These are phyloP conservation scores for Yoshiicerus persimilis DNA, from an alignment of 1,140 invertebrate species.

Conservation along the genomic window DNA sequence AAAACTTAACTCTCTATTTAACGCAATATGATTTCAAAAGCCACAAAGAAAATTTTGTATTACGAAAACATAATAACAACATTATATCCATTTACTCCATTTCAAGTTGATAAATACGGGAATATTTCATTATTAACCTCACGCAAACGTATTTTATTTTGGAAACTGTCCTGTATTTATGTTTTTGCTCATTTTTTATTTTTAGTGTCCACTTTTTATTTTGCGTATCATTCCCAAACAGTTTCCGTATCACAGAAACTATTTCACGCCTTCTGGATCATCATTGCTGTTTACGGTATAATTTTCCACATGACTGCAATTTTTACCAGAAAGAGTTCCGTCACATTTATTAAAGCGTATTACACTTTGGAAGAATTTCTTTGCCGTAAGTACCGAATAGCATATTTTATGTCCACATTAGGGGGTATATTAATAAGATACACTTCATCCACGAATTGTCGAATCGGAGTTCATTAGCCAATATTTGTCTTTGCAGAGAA, in stretches of 20 bases:
- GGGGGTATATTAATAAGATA: no score
- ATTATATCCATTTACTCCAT: background rate
- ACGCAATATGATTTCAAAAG: no score
- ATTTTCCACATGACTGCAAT: background rate
- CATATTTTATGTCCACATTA: no score
- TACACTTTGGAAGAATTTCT: no score
- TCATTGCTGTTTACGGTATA: background rate
- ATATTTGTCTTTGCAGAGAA: background rate
- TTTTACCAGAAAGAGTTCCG: no score
- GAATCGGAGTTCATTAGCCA: no score
- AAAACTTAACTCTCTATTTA: no score
- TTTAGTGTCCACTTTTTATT: background rate
- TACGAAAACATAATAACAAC: no score
- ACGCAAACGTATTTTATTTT: background rate
- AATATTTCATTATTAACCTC: background rate
- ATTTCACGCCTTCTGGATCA: background rate
- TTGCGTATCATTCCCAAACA: background rate
- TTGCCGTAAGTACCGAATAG: no score
- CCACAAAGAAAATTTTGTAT: no score
- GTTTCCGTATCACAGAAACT: background rate
- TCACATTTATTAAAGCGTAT: no score
- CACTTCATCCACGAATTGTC: no score
- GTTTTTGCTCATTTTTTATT: background rate
- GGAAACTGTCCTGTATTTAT: background rate
- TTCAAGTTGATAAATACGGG: background rate